phyloP scores from a whole-genome alignment of 2,113 vertebrate species.

The Myrmecobius fasciatus region DNA sequence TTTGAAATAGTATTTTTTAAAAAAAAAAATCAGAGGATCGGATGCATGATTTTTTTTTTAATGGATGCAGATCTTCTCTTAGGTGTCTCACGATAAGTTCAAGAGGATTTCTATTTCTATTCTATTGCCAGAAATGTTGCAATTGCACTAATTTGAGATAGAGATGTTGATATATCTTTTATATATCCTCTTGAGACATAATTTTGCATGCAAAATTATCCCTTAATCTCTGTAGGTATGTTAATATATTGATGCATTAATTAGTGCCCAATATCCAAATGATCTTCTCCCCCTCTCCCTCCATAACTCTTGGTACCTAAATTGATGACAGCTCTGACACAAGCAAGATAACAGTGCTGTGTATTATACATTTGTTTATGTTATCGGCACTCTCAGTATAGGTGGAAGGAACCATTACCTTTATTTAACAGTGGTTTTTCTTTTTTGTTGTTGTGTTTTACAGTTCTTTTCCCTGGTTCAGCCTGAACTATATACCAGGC shows the following conservation, averaged over 20 bases:
- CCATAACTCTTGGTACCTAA: constrained; percentile 88
- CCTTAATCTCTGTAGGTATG: constrained; percentile 87
- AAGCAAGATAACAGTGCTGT: constrained; percentile 89
- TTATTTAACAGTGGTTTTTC: constrained; percentile 99
- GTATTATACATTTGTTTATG: constrained; percentile 89
- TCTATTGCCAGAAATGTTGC: constrained; percentile 86
- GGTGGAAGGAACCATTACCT: constrained; percentile 95
- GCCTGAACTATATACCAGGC: constrained; percentile 99
- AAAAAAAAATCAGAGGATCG: constrained; percentile 84
- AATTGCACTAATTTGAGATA: constrained; percentile 85
- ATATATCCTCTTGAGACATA: constrained; percentile 87
- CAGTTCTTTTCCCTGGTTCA: constrained; percentile 99
- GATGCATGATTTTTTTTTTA: constrained; percentile 89
- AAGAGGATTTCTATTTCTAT: constrained; percentile 83
- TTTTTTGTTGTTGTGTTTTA: constrained; percentile 99
- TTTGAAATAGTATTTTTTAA: constrained; percentile 83
- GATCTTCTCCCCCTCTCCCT: constrained; percentile 83
- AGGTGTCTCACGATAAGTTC: constrained; percentile 85
- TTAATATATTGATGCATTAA: constrained; percentile 88
- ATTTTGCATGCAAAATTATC: constrained; percentile 89
- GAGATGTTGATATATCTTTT: constrained; percentile 82
- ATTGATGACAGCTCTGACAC: constrained; percentile 88
- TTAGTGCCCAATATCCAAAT: constrained; percentile 85
- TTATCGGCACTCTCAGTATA: constrained; percentile 92
- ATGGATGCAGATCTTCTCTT: constrained; percentile 89